Percentiles rank a stretch among this genome's conserved stretches.
These are phyloP conservation scores for Eurytoma californica DNA, from an alignment of 2,888 invertebrate species.

Conservation along the genomic window DNA sequence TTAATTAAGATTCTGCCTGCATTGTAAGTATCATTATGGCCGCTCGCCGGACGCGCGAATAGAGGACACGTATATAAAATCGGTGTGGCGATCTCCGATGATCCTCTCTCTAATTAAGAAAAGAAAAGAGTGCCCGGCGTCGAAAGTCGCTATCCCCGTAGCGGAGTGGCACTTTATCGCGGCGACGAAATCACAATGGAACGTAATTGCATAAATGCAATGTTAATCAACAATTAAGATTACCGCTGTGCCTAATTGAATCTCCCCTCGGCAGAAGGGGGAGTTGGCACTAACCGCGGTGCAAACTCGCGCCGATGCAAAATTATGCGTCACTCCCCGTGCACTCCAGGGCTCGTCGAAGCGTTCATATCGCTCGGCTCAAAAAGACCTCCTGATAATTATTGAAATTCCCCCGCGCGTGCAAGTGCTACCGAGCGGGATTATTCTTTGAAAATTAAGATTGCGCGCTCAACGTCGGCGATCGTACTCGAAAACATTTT, in stretches of 20 bases:
- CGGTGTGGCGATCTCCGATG: neutral
- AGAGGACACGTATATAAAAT: neutral
- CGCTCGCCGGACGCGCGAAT: neutral
- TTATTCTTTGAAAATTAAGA: conserved; percentile 28
- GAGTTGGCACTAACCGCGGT: neutral
- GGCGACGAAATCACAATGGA: conserved; percentile 67
- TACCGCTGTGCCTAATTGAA: conserved; percentile 71
- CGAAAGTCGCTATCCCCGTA: conserved; percentile 37
- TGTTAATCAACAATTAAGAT: conserved; percentile 73
- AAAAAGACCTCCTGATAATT: conserved; percentile 32
- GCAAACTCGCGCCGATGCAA: neutral
- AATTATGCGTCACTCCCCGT: conserved; percentile 20
- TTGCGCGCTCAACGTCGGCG: conserved; percentile 12
- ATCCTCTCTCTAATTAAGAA: conserved; percentile 5
- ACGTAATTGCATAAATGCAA: conserved; percentile 73
- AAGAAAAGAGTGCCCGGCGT: neutral
- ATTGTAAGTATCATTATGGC: neutral
- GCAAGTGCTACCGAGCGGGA: neutral
- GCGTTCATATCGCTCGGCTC: conserved; percentile 29
- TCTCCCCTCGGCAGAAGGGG: conserved; percentile 61
- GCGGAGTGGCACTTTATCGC: conserved; percentile 59
- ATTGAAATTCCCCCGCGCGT: conserved; percentile 1
- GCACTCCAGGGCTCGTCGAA: conserved; percentile 6
- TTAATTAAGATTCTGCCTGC: conserved; percentile 40
- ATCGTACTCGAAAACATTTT: conserved; percentile 4